phyloP scores from a whole-genome alignment of 2,797 vertebrate genomes.

The Sebastes taczanowskii region DNA sequence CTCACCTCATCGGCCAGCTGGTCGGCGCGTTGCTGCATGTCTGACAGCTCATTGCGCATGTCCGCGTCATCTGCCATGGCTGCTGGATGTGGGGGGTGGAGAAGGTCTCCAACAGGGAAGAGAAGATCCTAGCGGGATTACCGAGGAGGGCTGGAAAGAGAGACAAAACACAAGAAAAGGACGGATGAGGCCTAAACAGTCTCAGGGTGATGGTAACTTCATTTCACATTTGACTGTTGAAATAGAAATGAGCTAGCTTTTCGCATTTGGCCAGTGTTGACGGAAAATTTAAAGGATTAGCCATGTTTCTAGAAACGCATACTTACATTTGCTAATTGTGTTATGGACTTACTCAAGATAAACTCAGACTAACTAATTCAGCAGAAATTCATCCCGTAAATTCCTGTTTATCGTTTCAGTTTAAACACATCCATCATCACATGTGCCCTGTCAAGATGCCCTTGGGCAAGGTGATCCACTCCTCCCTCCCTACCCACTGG shows the following conservation, averaged over 20 bases:
- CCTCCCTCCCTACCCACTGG: neutral
- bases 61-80: slow-evolving; percentile 97
- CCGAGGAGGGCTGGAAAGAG: slow-evolving; percentile 70
- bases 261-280: neutral
- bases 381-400: neutral
- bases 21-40: slow-evolving; percentile 98
- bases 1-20: slow-evolving; percentile 98
- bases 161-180: slow-evolving; percentile 1
- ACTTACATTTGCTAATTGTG: neutral
- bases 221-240: neutral
- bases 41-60: slow-evolving; percentile 99
- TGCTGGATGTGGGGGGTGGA: slow-evolving; percentile 77
- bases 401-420: neutral
- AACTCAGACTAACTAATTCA: neutral
- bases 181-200: neutral
- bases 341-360: neutral
- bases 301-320: neutral
- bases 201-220: neutral
- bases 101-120: slow-evolving; percentile 80
- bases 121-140: slow-evolving; percentile 75
- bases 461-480: slow-evolving; percentile 13
- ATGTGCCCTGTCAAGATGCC: neutral
- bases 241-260: neutral
- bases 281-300: neutral
- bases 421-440: slow-evolving; percentile 4